A percentile compares a stretch with the other conserved stretches of the same genome.
These are phyloP conservation scores for Oenanthe melanoleuca DNA, from an alignment of 2,113 vertebrate genomes.

Conservation along the genomic window DNA sequence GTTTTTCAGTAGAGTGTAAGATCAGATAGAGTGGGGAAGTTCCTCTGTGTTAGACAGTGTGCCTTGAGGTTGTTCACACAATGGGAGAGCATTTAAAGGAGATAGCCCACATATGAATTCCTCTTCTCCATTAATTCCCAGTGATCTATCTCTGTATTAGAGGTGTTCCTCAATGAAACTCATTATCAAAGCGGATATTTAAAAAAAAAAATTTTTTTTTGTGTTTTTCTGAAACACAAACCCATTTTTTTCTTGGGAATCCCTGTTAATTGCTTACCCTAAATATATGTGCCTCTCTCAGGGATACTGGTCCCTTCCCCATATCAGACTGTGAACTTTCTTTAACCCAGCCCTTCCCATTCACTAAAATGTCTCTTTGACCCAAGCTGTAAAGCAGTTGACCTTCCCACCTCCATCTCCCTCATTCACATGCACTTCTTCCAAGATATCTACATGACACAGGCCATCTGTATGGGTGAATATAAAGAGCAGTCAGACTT, in stretches of 20 bases:
- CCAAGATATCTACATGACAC: neutral
- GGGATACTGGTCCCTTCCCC: neutral
- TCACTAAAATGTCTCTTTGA: neutral
- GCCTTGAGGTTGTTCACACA: neutral
- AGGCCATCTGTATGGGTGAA: neutral
- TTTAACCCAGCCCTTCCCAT: slow-evolving; percentile 22
- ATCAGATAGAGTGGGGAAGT: neutral
- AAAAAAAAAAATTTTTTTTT: no score
- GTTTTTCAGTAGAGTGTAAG: neutral
- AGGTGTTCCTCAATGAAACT: neutral
- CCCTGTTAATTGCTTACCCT: neutral
- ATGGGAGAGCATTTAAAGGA: neutral
- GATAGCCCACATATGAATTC: neutral
- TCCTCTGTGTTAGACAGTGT: neutral
- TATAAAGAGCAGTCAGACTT: neutral
- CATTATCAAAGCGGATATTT: neutral
- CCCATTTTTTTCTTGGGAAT: neutral
- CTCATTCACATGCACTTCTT: slow-evolving; percentile 5
- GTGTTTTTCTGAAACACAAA: neutral
- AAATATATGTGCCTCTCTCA: neutral
- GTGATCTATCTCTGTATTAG: neutral
- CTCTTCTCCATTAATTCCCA: neutral
- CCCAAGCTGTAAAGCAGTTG: neutral
- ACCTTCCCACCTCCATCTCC: neutral
- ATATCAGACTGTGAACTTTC: slow-evolving; percentile 9